Evolutionary conservation across 2,888 invertebrate species (phyloP).

Genomic region (Diaphora mendica): DNA sequence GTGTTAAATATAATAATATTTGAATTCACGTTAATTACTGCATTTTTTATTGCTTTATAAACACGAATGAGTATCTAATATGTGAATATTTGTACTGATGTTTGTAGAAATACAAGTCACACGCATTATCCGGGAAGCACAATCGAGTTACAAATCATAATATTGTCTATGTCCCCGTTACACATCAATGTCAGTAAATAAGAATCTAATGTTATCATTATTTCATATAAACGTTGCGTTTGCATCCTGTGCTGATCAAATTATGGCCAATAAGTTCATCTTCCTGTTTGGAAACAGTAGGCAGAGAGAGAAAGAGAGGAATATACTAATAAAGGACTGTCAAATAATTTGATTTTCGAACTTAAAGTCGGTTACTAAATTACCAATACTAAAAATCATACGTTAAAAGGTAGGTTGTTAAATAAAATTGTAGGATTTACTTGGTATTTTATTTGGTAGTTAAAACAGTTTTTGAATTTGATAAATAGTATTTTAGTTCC

Average conservation of each 20-base stretch:
- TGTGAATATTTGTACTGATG: background rate
- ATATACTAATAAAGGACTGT: background rate
- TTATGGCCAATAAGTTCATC: conserved; percentile 49
- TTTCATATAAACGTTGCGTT: conserved; percentile 46
- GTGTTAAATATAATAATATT: background rate
- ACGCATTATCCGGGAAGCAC: conserved; percentile 8
- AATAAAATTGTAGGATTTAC: no score
- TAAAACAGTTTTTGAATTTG: no score
- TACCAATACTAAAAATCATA: background rate
- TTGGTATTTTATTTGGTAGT: no score
- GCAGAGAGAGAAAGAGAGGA: conserved; percentile 26
- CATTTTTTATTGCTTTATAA: background rate
- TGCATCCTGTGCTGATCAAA: conserved; percentile 48
- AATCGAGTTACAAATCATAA: conserved; percentile 13
- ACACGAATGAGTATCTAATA: background rate
- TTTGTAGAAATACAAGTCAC: background rate
- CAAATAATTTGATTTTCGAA: background rate
- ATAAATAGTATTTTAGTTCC: no score
- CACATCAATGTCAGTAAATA: conserved; percentile 32
- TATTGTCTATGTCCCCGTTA: conserved; percentile 15
- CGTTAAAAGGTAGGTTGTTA: no score
- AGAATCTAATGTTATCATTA: conserved; percentile 48
- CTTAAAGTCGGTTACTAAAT: background rate
- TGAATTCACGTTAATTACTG: background rate
- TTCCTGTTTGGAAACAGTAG: conserved; percentile 61